These are phyloP conservation scores for Idaea aversata DNA, from an alignment of 2,888 invertebrate genomes.

Conservation along the genomic window DNA sequence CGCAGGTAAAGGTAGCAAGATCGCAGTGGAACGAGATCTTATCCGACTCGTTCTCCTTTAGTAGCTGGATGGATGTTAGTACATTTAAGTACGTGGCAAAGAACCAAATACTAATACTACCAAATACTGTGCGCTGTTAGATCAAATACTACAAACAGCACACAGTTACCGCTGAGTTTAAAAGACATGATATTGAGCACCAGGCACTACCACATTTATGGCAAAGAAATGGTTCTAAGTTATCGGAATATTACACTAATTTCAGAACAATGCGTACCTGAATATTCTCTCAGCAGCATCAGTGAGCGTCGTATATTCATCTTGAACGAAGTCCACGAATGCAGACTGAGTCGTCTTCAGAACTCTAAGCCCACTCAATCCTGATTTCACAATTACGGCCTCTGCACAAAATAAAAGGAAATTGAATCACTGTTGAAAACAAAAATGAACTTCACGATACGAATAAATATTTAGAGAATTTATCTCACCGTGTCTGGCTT, in stretches of 20 bases:
- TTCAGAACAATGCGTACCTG: slow-evolving; percentile 42
- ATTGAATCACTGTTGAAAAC: slow-evolving; percentile 3
- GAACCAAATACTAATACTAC: too few species aligned
- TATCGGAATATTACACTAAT: background rate
- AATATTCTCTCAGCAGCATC: slow-evolving; percentile 89
- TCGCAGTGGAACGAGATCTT: too few species aligned
- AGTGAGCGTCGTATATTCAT: slow-evolving; percentile 87
- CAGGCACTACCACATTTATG: too few species aligned
- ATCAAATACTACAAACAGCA: too few species aligned
- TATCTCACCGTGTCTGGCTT: slow-evolving; percentile 83
- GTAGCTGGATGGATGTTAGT: too few species aligned
- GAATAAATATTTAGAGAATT: background rate
- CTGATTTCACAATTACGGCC: slow-evolving; percentile 82
- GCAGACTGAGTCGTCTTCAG: slow-evolving; percentile 91
- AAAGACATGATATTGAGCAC: too few species aligned
- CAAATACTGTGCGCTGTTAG: too few species aligned
- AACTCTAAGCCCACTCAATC: slow-evolving; percentile 85
- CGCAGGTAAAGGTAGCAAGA: too few species aligned
- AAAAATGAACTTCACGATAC: background rate
- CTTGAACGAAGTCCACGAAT: slow-evolving; percentile 88
- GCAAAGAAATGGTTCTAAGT: too few species aligned
- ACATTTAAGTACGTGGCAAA: too few species aligned
- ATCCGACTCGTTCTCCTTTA: too few species aligned
- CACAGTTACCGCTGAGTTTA: too few species aligned
- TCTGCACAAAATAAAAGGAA: slow-evolving; percentile 45